Evolutionary conservation across 2,113 vertebrate genomes (phyloP).

Genomic region (Macroglossus sobrinus): DNA sequence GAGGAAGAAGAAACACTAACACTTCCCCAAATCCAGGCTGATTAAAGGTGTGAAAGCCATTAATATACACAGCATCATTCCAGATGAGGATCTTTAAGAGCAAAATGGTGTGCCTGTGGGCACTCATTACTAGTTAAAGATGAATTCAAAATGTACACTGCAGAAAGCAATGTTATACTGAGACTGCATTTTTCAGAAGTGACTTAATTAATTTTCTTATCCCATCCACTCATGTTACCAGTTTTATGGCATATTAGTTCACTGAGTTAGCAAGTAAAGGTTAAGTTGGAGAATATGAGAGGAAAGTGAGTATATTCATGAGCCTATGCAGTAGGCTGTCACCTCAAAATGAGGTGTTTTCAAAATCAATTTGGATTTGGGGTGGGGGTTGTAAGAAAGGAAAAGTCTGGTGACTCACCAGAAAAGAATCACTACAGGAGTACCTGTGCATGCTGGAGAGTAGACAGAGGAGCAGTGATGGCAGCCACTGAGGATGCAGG

Average conservation of each 20-base stretch:
- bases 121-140: background rate
- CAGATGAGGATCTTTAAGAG: background rate
- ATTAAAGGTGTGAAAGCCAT: background rate
- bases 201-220: background rate
- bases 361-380: background rate
- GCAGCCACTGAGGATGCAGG: background rate
- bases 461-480: rapidly evolving
- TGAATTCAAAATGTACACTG: background rate
- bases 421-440: background rate
- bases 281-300: background rate
- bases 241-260: background rate
- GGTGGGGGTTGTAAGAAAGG: background rate
- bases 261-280: background rate
- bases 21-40: background rate
- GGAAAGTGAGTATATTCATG: background rate
- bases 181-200: background rate
- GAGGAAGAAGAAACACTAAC: background rate
- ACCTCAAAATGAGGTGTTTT: background rate
- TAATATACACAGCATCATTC: background rate
- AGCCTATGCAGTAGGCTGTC: background rate
- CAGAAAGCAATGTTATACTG: background rate
- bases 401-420: background rate
- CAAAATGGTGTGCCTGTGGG: background rate
- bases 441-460: background rate
- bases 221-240: background rate